phyloP scores from a whole-genome alignment of 2,888 invertebrate genomes.

The Crioceris asparagi region DNA sequence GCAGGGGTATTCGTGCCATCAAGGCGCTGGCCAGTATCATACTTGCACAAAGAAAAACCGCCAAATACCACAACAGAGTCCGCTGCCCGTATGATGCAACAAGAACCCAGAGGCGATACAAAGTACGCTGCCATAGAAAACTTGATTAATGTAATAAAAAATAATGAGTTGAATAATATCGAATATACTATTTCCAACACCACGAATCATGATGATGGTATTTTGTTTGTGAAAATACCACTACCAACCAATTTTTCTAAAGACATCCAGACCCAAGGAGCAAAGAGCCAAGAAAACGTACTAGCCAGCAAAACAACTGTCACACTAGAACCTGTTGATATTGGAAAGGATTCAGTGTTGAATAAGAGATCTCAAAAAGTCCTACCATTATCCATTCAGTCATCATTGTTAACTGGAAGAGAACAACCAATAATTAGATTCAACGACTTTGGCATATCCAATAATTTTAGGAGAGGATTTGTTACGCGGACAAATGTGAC shows the following conservation, averaged over 20 bases:
- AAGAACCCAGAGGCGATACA: conserved; percentile 17
- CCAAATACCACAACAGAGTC: conserved; percentile 44
- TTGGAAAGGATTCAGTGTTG: conserved; percentile 10
- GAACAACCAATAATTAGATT: neutral
- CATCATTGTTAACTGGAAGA: conserved; percentile 8
- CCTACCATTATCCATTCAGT: no score
- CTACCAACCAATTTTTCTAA: conserved; percentile 30
- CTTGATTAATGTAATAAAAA: conserved; percentile 34
- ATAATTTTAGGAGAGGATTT: conserved; percentile 28
- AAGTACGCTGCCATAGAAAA: conserved; percentile 34
- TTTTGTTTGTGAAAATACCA: conserved; percentile 34
- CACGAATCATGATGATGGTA: conserved; percentile 30
- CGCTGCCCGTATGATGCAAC: conserved; percentile 11
- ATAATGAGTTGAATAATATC: conserved; percentile 32
- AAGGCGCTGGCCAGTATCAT: conserved; percentile 66
- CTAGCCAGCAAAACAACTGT: conserved; percentile 12
- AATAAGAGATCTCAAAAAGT: conserved; percentile 21
- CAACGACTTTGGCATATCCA: conserved; percentile 3
- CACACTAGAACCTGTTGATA: conserved; percentile 16
- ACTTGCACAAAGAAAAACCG: conserved; percentile 68
- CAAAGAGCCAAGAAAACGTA: conserved; percentile 3
- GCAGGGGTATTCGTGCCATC: conserved; percentile 37
- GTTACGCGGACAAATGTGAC: conserved; percentile 32
- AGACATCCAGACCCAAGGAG: conserved; percentile 4
- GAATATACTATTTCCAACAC: conserved; percentile 33